phyloP scores from a whole-genome alignment of 2,113 vertebrate genomes.

The Pelodiscus sinensis region DNA sequence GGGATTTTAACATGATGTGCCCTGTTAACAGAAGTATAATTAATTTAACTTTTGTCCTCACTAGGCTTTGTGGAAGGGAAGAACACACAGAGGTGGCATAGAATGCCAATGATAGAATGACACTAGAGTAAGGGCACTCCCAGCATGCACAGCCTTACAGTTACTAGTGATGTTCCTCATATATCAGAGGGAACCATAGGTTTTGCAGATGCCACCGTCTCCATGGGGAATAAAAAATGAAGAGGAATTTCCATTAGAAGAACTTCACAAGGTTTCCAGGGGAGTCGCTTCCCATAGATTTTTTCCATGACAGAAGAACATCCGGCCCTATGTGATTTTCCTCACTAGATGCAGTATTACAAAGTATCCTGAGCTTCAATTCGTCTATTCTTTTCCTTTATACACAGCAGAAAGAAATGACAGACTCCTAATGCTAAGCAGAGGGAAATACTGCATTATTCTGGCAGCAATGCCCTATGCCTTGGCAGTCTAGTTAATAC shows the following conservation, averaged over 20 bases:
- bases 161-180: rapidly evolving
- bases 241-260: background rate
- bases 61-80: background rate
- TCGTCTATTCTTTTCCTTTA: background rate
- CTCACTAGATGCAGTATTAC: background rate
- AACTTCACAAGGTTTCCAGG: background rate
- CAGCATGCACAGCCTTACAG: background rate
- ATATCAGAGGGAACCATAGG: rapidly evolving
- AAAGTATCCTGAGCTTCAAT: rapidly evolving
- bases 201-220: background rate
- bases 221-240: background rate
- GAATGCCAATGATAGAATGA: rapidly evolving
- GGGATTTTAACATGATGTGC: background rate
- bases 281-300: background rate
- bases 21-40: rapidly evolving
- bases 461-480: background rate
- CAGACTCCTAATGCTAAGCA: rapidly evolving
- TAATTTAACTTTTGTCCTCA: background rate
- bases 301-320: background rate
- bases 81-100: background rate
- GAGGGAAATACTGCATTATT: background rate
- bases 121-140: rapidly evolving
- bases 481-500: conserved; percentile 5
- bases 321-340: rapidly evolving
- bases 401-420: background rate